Base-by-base conservation (phyloP, 2,797 vertebrate species). In the Sebastes nivosus region DNA sequence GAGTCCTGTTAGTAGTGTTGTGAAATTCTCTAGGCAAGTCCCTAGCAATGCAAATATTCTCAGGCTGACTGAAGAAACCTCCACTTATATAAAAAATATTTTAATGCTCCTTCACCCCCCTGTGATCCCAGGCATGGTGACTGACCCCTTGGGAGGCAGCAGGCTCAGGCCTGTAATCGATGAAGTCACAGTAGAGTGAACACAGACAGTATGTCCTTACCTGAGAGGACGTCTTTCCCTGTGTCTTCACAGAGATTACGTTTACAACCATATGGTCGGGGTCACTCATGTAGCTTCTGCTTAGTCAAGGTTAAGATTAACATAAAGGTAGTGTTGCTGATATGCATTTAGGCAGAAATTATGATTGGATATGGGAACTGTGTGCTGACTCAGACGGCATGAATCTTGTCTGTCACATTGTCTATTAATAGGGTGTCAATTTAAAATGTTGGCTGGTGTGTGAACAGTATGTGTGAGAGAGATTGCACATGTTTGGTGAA, bases 121-220 rank as follows among this genome's bases (percentile, higher is more conserved):
- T 80, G 79, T 73, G 75, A 54, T 74, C 34, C 36, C 66, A 71
- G 71, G 55, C 71, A 16, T 75, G 38, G 67, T 67, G 30, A 55
- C 66, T 6, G 72, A 80, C 60, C 76, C 60, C 63, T 8, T 14
- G 69, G 67, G 72, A 75, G 54, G 24, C 79, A 73, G 84, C 67
- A 36, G 80, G 76, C 54, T 79, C 75, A 77, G 86, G 73, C 86
- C 82, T 75, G 80, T 76, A 87, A 88, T 79, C 68, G 13, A 82
- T 86, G 75, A 89, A 72, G 55, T 38, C 71, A 83, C 77, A 78
- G 81, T 60, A 50, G 79, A 87, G 79, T 82, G 87, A 86, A 65
- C 82, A 85, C 82, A 64, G 34, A 61, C 69, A 71, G 25, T 69
- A 24, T 32, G 71, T 83, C 54, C 60, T 73, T 42, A 76, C 77